phyloP scores from a whole-genome alignment of 2,888 invertebrate species.

The Odontocolon sp. region DNA sequence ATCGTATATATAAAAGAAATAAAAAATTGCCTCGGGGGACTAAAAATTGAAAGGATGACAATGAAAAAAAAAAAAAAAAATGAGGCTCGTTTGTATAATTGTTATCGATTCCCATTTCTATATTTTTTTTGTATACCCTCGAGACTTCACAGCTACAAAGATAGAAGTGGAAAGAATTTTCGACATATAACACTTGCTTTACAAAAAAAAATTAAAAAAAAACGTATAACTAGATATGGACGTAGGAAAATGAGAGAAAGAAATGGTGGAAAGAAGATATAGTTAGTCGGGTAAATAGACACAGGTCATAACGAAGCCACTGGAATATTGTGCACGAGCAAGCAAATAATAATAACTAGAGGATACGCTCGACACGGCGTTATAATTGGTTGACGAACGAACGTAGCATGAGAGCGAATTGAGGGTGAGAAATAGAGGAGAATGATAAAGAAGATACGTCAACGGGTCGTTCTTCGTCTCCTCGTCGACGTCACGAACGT shows the following conservation, averaged over 20 bases:
- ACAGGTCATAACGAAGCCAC: conserved; percentile 49
- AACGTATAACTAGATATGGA: not conserved
- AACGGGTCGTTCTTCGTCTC: conserved; percentile 16
- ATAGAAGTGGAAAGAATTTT: conserved; percentile 18
- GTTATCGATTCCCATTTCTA: conserved; percentile 25
- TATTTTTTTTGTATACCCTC: conserved; percentile 7
- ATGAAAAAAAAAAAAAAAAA: conserved; percentile 12
- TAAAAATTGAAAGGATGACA: not conserved
- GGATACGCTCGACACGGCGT: conserved; percentile 24
- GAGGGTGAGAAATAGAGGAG: not conserved
- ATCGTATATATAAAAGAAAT: not conserved
- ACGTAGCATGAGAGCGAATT: conserved; percentile 10
- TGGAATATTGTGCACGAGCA: conserved; percentile 50
- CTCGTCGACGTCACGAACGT: conserved; percentile 40
- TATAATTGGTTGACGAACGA: conserved; percentile 54
- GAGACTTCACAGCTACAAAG: not conserved
- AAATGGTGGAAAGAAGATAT: not conserved
- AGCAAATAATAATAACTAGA: conserved; percentile 59
- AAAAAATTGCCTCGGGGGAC: not conserved
- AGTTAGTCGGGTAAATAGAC: conserved; percentile 35
- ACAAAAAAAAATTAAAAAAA: conserved; percentile 8
- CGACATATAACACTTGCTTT: conserved; percentile 8
- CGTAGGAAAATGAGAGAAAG: not conserved
- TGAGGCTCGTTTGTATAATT: conserved; percentile 7
- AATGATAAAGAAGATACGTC: conserved; percentile 2